Evolutionary conservation across 2,888 invertebrate species (phyloP).

Genomic region (Eilema griseolum): DNA sequence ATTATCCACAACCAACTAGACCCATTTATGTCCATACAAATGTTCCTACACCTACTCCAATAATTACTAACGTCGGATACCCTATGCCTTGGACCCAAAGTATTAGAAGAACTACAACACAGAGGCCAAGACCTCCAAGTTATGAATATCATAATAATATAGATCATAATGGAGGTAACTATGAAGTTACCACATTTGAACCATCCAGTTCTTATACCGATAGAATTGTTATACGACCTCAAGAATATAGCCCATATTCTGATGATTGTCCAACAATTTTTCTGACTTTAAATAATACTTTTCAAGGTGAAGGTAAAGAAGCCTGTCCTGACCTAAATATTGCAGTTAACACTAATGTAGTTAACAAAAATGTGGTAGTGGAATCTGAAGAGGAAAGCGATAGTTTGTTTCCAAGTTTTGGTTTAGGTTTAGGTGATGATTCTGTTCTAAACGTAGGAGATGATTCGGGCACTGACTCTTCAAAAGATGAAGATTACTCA

Average conservation of each 20-base stretch:
- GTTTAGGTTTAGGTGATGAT: slow-evolving; percentile 70
- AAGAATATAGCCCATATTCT: slow-evolving; percentile 77
- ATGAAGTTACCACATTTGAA: slow-evolving; percentile 79
- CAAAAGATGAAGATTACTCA: slow-evolving; percentile 66
- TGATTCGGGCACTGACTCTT: slow-evolving; percentile 70
- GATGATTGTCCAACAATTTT: slow-evolving; percentile 87
- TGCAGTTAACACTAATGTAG: slow-evolving; percentile 90
- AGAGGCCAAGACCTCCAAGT: slow-evolving; percentile 70
- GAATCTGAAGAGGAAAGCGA: slow-evolving; percentile 80
- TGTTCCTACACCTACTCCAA: slow-evolving; percentile 71
- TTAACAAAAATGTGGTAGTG: slow-evolving; percentile 86
- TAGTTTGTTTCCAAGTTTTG: slow-evolving; percentile 72
- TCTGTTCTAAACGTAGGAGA: slow-evolving; percentile 61
- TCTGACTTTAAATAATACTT: slow-evolving; percentile 84
- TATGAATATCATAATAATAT: slow-evolving; percentile 70
- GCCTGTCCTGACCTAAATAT: slow-evolving; percentile 91
- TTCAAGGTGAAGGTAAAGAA: slow-evolving; percentile 87
- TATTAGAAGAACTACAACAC: slow-evolving; percentile 64
- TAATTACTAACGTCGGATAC: slow-evolving; percentile 80
- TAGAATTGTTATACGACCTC: slow-evolving; percentile 80
- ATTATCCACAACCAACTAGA: slow-evolving; percentile 58
- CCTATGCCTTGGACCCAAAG: slow-evolving; percentile 70
- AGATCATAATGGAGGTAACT: slow-evolving; percentile 66
- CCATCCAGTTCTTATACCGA: slow-evolving; percentile 77
- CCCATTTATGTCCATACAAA: slow-evolving; percentile 72